Evolutionary conservation across 2,113 vertebrate species (phyloP).

Genomic region (Neotragus pygmaeus): DNA sequence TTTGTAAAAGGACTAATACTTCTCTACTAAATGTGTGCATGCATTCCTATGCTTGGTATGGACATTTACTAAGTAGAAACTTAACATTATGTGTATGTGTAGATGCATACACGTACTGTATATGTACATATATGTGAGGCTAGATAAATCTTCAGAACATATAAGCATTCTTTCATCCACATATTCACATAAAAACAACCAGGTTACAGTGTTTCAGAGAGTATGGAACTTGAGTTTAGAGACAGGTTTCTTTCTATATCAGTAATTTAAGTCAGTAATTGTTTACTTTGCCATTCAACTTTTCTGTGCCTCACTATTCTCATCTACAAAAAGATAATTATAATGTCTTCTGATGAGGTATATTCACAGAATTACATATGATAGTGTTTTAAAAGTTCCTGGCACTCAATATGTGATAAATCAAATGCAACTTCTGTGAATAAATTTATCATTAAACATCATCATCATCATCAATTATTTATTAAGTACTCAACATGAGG

Average conservation of each 20-base stretch:
- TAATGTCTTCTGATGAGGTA: neutral
- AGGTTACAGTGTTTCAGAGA: accelerated
- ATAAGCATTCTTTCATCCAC: neutral
- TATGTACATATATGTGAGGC: neutral
- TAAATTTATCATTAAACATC: neutral
- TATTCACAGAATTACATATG: neutral
- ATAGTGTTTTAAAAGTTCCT: neutral
- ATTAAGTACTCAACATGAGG: neutral
- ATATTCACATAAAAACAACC: neutral
- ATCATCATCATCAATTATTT: neutral
- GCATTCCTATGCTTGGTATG: neutral
- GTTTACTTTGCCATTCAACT: neutral
- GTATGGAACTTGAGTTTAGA: neutral
- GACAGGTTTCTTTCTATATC: neutral
- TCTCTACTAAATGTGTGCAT: neutral
- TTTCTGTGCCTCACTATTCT: neutral
- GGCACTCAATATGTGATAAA: neutral
- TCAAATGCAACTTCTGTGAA: neutral
- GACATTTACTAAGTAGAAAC: neutral
- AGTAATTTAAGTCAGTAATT: neutral
- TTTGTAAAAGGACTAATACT: neutral
- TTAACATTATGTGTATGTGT: neutral
- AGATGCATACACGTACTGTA: neutral
- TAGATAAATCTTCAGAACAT: neutral
- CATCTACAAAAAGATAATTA: neutral